phyloP scores from a whole-genome alignment of 2,113 vertebrate species.

The Acanthisitta chloris region DNA sequence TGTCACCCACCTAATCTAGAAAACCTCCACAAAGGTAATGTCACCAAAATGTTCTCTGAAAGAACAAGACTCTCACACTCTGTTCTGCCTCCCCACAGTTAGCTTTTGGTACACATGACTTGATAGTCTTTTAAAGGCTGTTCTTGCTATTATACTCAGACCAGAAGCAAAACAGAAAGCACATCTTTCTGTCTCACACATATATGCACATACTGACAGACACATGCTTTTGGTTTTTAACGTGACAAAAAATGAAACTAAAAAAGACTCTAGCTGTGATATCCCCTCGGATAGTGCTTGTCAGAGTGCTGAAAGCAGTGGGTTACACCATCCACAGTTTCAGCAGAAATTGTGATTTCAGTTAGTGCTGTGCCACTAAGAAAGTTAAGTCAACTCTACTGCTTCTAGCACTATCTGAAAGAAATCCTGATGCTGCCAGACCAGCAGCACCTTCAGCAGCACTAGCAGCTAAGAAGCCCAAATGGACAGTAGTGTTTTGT shows the following conservation, averaged over 20 bases:
- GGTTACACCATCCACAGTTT: background rate
- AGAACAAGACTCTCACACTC: background rate
- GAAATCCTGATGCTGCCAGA: background rate
- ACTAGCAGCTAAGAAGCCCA: background rate
- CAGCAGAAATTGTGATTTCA: background rate
- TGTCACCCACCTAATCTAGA: background rate
- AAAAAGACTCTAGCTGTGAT: background rate
- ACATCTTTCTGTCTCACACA: background rate
- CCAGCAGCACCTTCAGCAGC: background rate
- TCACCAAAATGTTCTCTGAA: background rate
- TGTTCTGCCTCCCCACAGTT: background rate
- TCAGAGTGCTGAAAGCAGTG: background rate
- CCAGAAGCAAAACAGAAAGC: background rate
- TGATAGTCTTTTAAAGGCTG: accelerated
- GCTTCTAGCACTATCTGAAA: background rate
- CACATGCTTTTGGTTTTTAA: accelerated
- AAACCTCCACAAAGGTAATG: background rate
- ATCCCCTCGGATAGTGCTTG: background rate
- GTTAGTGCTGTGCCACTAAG: background rate
- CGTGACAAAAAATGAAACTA: background rate
- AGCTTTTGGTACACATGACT: background rate
- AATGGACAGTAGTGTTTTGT: background rate
- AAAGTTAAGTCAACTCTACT: background rate
- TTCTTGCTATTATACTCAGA: background rate
- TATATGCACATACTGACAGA: accelerated